Conservation (phyloP, 2,113 vertebrate species). For the Scatophagus argus region DNA sequence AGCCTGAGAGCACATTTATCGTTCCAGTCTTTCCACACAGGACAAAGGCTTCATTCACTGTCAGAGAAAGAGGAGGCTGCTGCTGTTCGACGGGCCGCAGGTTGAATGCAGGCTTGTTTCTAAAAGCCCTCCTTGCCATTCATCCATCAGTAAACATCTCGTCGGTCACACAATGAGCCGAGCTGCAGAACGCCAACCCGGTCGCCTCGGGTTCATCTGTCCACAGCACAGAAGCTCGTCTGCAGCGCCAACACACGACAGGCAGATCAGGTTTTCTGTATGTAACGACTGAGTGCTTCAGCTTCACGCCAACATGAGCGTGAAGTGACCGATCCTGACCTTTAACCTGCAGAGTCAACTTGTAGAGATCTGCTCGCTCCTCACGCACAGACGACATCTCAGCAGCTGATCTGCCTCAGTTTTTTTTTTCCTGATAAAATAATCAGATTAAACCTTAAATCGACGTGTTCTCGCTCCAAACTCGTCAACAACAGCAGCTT, state of each 20-base stretch:
- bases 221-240: neutral
- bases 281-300: too few relatives aligned
- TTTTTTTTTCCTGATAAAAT: too few relatives aligned
- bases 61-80: neutral
- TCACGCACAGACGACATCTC: too few relatives aligned
- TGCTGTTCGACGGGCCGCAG: neutral
- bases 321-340: too few relatives aligned
- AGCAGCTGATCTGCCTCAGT: too few relatives aligned
- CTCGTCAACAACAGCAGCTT: too few relatives aligned
- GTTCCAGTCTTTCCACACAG: slow-evolving; percentile 14
- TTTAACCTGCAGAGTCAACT: too few relatives aligned
- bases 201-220: neutral
- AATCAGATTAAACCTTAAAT: too few relatives aligned
- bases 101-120: slow-evolving; percentile 15
- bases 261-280: neutral
- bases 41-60: neutral
- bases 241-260: neutral
- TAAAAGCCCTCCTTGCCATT: neutral
- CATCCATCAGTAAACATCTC: slow-evolving; percentile 4
- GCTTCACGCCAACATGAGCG: too few relatives aligned
- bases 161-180: slow-evolving; percentile 19
- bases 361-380: too few relatives aligned
- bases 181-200: neutral
- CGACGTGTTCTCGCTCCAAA: too few relatives aligned
- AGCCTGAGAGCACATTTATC: neutral